Base-by-base conservation (phyloP, 1,140 invertebrate genomes). In the Nephila pilipes region DNA sequence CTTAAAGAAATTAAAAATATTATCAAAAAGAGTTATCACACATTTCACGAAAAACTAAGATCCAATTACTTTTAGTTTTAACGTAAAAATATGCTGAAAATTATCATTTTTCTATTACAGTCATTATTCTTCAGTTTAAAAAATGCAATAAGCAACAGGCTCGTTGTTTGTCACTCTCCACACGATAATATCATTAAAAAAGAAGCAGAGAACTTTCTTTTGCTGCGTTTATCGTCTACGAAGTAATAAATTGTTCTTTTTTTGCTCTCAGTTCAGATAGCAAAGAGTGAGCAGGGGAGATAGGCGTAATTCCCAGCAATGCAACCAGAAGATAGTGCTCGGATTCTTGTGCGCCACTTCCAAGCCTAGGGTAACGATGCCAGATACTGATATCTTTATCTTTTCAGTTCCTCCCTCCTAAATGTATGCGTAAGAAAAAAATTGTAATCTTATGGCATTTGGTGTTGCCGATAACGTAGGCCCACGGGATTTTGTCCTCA, bases 391-490 rank as follows among this genome's bases (percentile, higher is more conserved):
- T 89, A 89, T 65, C 60, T 89, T 89, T 89, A 89, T 89, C 87
- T 65, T 25, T 29, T 29, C 32, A 69, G 32, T 58, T 38, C 36
- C 65, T 65, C 20, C 29, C 16, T 54, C 25, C 38, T 22, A 75
- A 89, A 89, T 89, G 65, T 69, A 89, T 89, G 87, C 87, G 36
- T 32, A 89, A 25, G 65, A 89, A 89, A 89, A 85, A 87, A 89
- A 89, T 25, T 89, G 87, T 89, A 57, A 89, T 79, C 87, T 79
- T 89, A 57, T 16, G 65, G 87, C 46, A 89, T 89, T 89, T 89
- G 87, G 87, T 89, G 87, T 89, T 89, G 36, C 38, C 54, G 87
- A 89, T 89, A 89, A 89, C 87, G 29, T 79, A 54, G n/a, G n/a
- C 87, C 25, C 54, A 54, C 22, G 65, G 65, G 65, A 89, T 63